Evolutionary conservation across 2,888 invertebrate genomes (phyloP).

Genomic region (Melanotus villosus): DNA sequence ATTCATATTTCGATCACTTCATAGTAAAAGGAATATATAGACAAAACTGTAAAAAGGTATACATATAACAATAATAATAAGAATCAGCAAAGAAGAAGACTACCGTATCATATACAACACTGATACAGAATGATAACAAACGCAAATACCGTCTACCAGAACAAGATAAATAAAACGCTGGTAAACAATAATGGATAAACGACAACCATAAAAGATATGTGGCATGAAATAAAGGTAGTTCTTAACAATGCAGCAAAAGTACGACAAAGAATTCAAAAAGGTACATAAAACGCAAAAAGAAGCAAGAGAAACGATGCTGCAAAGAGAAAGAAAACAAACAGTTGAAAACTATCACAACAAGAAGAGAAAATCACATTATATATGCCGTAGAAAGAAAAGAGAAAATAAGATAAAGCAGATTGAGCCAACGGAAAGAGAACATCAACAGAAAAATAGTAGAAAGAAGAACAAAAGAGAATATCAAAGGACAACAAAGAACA

Average conservation of each 20-base stretch:
- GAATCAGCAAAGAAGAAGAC: no score
- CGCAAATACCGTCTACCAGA: no score
- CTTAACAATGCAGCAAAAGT: background rate
- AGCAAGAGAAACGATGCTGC: background rate
- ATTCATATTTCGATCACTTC: background rate
- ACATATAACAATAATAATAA: no score
- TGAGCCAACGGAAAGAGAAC: background rate
- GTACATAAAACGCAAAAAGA: background rate
- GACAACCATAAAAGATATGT: background rate
- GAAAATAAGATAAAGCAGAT: background rate
- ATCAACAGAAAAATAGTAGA: background rate
- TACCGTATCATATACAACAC: no score
- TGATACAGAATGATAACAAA: background rate
- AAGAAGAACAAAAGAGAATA: conserved; percentile 1
- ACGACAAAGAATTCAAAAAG: background rate
- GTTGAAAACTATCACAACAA: conserved; percentile 1
- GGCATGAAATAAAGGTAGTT: no score
- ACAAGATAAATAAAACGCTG: background rate
- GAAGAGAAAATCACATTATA: background rate
- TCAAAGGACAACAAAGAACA: no score
- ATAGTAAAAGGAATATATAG: background rate
- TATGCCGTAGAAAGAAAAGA: background rate
- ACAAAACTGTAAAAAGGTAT: background rate
- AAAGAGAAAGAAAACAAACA: conserved; percentile 5
- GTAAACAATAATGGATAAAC: background rate